These are phyloP conservation scores for Odontophorus gujanensis DNA, from an alignment of 2,113 vertebrate genomes.

Conservation along the genomic window DNA sequence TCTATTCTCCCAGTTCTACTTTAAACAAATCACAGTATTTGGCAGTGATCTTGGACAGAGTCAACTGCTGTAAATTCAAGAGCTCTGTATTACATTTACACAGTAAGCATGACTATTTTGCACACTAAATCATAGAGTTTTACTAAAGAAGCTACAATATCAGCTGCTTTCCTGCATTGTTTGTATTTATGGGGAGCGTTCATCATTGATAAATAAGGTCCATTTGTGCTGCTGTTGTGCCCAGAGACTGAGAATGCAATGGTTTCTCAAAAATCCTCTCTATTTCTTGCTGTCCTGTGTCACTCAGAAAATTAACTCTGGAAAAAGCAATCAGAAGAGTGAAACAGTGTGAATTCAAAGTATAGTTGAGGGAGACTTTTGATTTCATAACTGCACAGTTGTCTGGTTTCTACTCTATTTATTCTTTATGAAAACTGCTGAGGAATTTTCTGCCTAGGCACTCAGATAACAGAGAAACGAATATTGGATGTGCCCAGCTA, in stretches of 20 bases:
- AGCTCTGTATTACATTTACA: not conserved
- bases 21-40: not conserved
- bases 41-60: not conserved
- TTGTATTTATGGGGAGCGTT: constrained; percentile 18
- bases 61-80: not conserved
- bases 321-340: not conserved
- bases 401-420: not conserved
- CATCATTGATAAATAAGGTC: not conserved
- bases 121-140: constrained; percentile 3
- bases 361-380: not conserved
- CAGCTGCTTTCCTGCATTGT: constrained; percentile 48
- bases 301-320: not conserved
- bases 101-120: not conserved
- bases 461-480: not conserved
- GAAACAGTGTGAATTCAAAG: not conserved
- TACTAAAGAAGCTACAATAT: constrained; percentile 47
- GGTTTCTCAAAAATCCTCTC: not conserved
- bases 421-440: not conserved
- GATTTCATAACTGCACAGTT: not conserved
- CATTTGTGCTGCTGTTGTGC: not conserved
- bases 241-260: not conserved
- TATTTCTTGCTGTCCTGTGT: not conserved
- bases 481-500: not conserved
- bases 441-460: not conserved
- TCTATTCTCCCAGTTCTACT: not conserved